These are phyloP conservation scores for Cyphomyrus plagiostoma DNA, from an alignment of 2,113 vertebrate genomes.

Conservation along the genomic window DNA sequence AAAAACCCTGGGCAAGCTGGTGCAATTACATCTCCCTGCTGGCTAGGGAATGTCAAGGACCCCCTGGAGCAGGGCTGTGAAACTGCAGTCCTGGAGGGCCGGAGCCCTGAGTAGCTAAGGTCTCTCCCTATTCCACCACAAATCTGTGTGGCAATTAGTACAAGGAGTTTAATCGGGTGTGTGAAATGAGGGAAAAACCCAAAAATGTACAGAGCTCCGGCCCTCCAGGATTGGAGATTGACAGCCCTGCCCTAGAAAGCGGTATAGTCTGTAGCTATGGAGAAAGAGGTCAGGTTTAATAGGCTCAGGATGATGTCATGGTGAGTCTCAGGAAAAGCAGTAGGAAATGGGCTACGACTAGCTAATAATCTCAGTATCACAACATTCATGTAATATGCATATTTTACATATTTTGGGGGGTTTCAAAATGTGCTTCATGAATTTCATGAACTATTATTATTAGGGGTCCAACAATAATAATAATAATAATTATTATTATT, in stretches of 20 bases:
- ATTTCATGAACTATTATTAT: background rate
- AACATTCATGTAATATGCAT: background rate
- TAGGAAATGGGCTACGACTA: background rate
- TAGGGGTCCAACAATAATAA: background rate
- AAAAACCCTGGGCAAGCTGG: background rate
- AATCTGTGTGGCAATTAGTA: too few species aligned
- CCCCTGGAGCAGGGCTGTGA: background rate
- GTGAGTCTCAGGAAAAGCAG: background rate
- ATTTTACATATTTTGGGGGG: background rate
- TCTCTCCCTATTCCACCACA: too few species aligned
- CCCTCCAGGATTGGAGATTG: too few species aligned
- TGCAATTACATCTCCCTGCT: background rate
- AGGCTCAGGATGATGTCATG: background rate
- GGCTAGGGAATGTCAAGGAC: background rate
- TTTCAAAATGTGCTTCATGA: background rate
- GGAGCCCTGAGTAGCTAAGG: too few species aligned
- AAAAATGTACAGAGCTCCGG: too few species aligned
- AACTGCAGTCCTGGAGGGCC: too few species aligned
- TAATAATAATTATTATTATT: background rate
- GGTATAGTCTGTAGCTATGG: background rate
- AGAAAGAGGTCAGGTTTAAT: background rate
- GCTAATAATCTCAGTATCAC: background rate
- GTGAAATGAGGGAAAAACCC: too few species aligned
- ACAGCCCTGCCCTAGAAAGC: background rate
- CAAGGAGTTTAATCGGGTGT: too few species aligned